phyloP scores from a whole-genome alignment of 1,140 invertebrate species.

The Meloidogyne chitwoodi region DNA sequence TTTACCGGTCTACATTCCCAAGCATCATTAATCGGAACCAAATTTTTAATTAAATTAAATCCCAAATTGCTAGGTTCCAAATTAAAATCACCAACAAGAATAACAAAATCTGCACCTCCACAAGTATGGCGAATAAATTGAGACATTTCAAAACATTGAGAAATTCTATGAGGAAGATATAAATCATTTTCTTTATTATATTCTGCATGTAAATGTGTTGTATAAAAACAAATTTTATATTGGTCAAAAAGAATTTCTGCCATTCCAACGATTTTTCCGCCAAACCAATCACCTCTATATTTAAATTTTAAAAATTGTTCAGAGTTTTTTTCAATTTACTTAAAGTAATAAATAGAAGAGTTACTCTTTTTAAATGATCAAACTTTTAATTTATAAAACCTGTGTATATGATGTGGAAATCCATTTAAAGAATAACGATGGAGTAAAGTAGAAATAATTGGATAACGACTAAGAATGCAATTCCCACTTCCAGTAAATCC shows the following conservation, averaged over 20 bases:
- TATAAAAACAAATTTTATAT: slow-evolving; percentile 74
- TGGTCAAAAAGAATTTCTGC: slow-evolving; percentile 69
- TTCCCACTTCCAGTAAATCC: slow-evolving; percentile 85
- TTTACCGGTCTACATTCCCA: slow-evolving; percentile 53
- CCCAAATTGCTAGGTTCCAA: slow-evolving; percentile 79
- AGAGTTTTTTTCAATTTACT: background rate
- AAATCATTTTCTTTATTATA: slow-evolving; percentile 70
- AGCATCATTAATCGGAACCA: slow-evolving; percentile 64
- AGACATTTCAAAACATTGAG: slow-evolving; percentile 87
- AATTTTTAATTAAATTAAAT: slow-evolving; percentile 67
- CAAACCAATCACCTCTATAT: slow-evolving; percentile 90
- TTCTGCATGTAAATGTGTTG: slow-evolving; percentile 91
- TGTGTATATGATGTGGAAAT: slow-evolving; percentile 85
- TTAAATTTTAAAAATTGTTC: background rate
- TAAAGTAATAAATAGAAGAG: no score
- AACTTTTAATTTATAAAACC: slow-evolving; percentile 15
- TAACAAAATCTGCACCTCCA: slow-evolving; percentile 70
- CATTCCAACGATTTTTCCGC: slow-evolving; percentile 89
- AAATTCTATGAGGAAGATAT: slow-evolving; percentile 72
- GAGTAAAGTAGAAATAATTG: slow-evolving; percentile 81
- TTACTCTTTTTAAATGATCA: no score
- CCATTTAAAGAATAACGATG: slow-evolving; percentile 91
- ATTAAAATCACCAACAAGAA: slow-evolving; percentile 88
- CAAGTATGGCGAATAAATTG: slow-evolving; percentile 84
- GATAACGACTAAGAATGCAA: slow-evolving; percentile 80